These are phyloP conservation scores for Lepidotrigona ventralis DNA, from an alignment of 1,140 invertebrate genomes.

Conservation along the genomic window DNA sequence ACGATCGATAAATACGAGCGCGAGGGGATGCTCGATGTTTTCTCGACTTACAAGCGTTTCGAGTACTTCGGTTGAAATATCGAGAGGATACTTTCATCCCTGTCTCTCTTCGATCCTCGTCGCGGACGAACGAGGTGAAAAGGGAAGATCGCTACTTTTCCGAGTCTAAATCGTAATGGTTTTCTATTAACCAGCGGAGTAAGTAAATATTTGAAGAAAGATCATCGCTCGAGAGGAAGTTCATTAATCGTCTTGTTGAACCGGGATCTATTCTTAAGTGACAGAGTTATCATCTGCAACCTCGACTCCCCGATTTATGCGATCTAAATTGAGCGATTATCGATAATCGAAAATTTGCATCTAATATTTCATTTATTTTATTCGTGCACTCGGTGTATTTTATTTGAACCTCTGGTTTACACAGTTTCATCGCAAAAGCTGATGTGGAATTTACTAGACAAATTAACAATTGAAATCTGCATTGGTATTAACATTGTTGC, in stretches of 20 bases:
- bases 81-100: neutral
- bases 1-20: neutral
- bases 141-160: neutral
- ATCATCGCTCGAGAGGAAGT: neutral
- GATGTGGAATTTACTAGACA: too few species aligned
- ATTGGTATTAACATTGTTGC: too few species aligned
- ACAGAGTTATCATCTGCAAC: too few species aligned
- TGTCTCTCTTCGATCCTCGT: neutral
- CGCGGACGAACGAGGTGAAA: neutral
- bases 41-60: neutral
- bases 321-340: too few species aligned
- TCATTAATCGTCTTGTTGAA: conserved; percentile 21
- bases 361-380: too few species aligned
- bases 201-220: neutral
- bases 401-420: too few species aligned
- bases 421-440: too few species aligned
- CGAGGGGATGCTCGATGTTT: neutral
- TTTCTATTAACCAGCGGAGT: neutral
- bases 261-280: neutral
- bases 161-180: neutral
- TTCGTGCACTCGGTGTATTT: too few species aligned
- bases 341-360: too few species aligned
- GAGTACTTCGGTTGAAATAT: neutral
- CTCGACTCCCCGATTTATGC: neutral
- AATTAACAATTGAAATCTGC: too few species aligned